phyloP scores from a whole-genome alignment of 2,113 vertebrate genomes.

The Tragulus kanchil region DNA sequence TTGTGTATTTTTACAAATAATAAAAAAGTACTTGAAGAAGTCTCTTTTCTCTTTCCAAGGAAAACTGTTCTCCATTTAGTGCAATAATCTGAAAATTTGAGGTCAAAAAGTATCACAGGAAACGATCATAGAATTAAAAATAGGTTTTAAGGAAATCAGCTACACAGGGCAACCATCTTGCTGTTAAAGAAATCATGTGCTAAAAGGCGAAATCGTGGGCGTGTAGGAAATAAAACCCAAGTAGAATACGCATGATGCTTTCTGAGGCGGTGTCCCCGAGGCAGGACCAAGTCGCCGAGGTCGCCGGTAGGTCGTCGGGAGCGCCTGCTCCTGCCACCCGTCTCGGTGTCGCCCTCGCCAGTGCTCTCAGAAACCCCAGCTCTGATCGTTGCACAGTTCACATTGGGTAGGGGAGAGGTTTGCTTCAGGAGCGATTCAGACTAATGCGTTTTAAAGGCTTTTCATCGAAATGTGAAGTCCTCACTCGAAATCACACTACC shows the following conservation, averaged over 20 bases:
- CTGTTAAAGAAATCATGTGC: constrained; percentile 44
- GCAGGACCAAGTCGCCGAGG: constrained; percentile 44
- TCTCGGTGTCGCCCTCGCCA: constrained; percentile 3
- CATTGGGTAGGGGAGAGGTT: constrained; percentile 65
- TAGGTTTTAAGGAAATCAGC: constrained; percentile 71
- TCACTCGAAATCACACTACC: constrained; percentile 83
- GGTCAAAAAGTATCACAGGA: constrained; percentile 60
- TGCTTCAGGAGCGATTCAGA: constrained; percentile 79
- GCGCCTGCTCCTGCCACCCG: background rate
- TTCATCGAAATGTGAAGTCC: constrained; percentile 82
- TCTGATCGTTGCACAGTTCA: constrained; percentile 77
- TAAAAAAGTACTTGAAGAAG: constrained; percentile 72
- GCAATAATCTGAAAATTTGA: constrained; percentile 80
- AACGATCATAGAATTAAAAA: constrained; percentile 70
- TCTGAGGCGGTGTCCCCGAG: constrained; percentile 75
- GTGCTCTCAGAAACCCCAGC: constrained; percentile 77
- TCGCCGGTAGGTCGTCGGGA: background rate
- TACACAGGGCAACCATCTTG: constrained; percentile 52
- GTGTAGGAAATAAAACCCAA: constrained; percentile 43
- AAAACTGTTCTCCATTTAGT: constrained; percentile 76
- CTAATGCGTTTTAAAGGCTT: constrained; percentile 79
- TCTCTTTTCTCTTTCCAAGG: constrained; percentile 56
- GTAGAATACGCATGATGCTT: background rate
- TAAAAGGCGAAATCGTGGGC: constrained; percentile 57
- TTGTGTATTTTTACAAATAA: constrained; percentile 64